Percentiles rank a stretch among this genome's conserved stretches.
These are phyloP conservation scores for Lasioglossum vierecki DNA, from an alignment of 2,888 invertebrate genomes.

Conservation along the genomic window DNA sequence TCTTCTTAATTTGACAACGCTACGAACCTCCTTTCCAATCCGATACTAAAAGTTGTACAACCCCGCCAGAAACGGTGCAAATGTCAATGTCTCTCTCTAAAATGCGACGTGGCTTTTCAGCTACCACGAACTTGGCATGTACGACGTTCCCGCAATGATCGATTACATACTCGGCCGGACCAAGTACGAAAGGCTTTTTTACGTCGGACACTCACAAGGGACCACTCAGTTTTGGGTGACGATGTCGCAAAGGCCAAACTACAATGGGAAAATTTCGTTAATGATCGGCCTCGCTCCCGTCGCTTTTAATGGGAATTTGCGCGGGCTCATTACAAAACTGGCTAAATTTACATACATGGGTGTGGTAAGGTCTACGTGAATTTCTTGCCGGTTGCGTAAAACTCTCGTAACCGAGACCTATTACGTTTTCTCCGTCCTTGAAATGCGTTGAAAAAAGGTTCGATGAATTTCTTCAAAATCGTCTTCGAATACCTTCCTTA, in stretches of 20 bases:
- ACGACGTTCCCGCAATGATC: conserved; percentile 86
- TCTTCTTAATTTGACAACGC: no score
- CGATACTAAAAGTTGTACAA: no score
- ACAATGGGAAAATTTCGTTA: conserved; percentile 79
- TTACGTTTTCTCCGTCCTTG: not conserved
- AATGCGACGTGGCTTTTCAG: conserved; percentile 62
- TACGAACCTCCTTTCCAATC: no score
- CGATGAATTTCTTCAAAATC: not conserved
- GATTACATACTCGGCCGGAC: conserved; percentile 84
- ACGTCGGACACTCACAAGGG: conserved; percentile 87
- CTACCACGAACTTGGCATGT: conserved; percentile 84
- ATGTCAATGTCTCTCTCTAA: not conserved
- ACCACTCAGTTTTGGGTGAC: conserved; percentile 83
- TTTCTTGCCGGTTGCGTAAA: conserved; percentile 1
- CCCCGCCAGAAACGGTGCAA: no score
- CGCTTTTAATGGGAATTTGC: conserved; percentile 80
- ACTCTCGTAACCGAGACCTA: not conserved
- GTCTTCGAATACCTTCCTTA: not conserved
- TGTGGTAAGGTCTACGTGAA: conserved; percentile 75
- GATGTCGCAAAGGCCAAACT: conserved; percentile 79
- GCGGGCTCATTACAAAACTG: conserved; percentile 80
- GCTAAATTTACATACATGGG: conserved; percentile 80
- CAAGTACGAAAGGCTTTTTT: conserved; percentile 82
- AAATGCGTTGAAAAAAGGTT: not conserved
- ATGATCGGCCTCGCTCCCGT: conserved; percentile 81